A percentile compares a stretch with the other conserved stretches of the same genome.
Conservation (phyloP, 2,888 invertebrate species). For the Bombylius discolor region DNA sequence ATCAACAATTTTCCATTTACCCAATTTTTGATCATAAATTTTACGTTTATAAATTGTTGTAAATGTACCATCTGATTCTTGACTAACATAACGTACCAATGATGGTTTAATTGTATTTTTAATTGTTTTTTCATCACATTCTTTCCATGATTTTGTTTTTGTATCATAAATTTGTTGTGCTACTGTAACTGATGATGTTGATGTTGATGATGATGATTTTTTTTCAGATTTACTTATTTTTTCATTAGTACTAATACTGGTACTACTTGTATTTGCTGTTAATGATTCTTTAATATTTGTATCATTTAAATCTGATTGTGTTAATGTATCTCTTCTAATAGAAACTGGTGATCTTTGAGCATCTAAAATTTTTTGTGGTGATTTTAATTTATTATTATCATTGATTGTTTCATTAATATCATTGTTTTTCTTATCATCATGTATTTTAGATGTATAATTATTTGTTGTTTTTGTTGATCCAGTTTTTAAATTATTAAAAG, state of each 20-base stretch:
- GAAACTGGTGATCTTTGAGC: neutral
- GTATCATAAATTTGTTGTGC: slow-evolving; percentile 32
- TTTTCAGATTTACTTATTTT: neutral
- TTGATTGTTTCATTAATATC: neutral
- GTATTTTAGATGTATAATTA: neutral
- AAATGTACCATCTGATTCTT: slow-evolving; percentile 31
- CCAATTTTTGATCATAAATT: slow-evolving; percentile 33
- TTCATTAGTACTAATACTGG: too few species aligned
- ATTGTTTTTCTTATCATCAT: neutral
- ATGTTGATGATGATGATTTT: neutral
- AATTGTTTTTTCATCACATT: slow-evolving; percentile 24
- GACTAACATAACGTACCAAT: slow-evolving; percentile 34
- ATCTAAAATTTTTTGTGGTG: neutral
- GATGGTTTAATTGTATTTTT: slow-evolving; percentile 21
- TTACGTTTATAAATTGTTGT: slow-evolving; percentile 36
- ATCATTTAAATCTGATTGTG: too few species aligned
- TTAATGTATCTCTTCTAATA: neutral
- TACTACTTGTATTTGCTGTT: neutral
- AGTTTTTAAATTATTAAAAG: too few species aligned
- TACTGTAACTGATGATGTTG: slow-evolving; percentile 3
- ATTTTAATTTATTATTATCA: neutral
- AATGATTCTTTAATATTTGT: neutral
- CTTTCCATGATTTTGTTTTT: slow-evolving; percentile 35
- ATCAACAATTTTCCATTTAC: slow-evolving; percentile 38
- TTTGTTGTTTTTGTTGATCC: neutral